Conservation (phyloP, 2,113 vertebrate genomes). For the Ctenomys sociabilis region DNA sequence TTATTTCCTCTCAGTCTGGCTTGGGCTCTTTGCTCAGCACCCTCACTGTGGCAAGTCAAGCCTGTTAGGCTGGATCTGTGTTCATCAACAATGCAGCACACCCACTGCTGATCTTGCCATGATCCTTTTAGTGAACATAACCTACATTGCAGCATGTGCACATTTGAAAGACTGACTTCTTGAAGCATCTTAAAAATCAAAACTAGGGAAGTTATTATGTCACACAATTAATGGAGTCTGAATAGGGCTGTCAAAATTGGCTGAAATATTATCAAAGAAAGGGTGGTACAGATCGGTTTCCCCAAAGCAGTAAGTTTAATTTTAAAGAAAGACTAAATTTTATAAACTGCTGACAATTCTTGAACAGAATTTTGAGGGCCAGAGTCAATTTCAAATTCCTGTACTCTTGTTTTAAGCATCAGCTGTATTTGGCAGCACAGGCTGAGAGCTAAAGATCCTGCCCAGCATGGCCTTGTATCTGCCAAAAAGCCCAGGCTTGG, state of each 20-base stretch:
- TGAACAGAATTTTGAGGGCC: slow-evolving; percentile 41
- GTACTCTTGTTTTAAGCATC: slow-evolving; percentile 56
- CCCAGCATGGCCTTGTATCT: background rate
- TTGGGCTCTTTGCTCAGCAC: slow-evolving; percentile 2
- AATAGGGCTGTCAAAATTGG: too few relatives aligned
- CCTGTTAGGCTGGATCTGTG: background rate
- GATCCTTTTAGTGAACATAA: background rate
- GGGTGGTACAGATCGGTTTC: background rate
- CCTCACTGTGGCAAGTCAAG: background rate
- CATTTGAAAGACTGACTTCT: slow-evolving; percentile 30
- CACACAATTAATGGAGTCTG: background rate
- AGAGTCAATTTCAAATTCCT: slow-evolving; percentile 63
- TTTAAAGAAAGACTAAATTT: background rate
- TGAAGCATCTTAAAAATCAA: background rate
- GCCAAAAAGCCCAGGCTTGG: background rate
- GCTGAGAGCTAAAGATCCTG: slow-evolving; percentile 37
- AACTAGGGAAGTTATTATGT: slow-evolving; percentile 4
- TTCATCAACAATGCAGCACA: background rate
- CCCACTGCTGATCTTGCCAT: background rate
- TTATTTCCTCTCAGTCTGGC: background rate
- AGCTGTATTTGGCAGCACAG: slow-evolving; percentile 42
- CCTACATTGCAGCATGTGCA: background rate
- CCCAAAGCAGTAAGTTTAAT: background rate
- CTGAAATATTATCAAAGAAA: background rate
- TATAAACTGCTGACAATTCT: slow-evolving; percentile 39